Conservation (phyloP, 2,888 invertebrate species). For the Trichacis sp. region DNA sequence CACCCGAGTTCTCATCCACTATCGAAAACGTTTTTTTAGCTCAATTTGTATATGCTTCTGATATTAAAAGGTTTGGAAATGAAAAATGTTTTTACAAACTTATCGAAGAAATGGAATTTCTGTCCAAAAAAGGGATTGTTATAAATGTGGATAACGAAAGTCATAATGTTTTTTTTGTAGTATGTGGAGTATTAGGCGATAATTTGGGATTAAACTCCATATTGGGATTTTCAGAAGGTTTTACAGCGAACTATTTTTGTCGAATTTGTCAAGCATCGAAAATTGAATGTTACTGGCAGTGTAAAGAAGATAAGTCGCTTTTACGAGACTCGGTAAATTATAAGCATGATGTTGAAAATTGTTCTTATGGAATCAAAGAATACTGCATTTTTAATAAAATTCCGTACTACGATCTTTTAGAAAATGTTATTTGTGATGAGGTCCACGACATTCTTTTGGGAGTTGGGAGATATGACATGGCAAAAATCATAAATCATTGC, state of each 20-base stretch:
- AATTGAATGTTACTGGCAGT: too few species aligned
- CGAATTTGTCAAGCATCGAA: too few species aligned
- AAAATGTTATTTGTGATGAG: slow-evolving; percentile 8
- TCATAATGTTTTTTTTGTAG: neutral
- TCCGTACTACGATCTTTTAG: neutral
- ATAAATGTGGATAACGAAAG: neutral
- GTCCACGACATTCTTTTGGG: slow-evolving; percentile 17
- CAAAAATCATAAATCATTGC: neutral
- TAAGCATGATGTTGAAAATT: too few species aligned
- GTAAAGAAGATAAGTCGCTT: too few species aligned
- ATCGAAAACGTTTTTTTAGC: too few species aligned
- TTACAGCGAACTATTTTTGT: too few species aligned
- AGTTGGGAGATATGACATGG: slow-evolving; percentile 12
- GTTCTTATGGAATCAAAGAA: slow-evolving; percentile 8
- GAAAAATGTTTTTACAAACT: slow-evolving; percentile 7
- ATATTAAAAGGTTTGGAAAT: slow-evolving; percentile 12
- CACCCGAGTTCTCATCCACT: too few species aligned
- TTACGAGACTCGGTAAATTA: too few species aligned
- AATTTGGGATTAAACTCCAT: neutral
- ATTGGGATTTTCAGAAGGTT: neutral
- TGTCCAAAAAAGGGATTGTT: neutral
- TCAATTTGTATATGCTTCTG: neutral
- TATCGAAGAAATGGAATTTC: neutral
- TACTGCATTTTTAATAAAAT: slow-evolving; percentile 12
- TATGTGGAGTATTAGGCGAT: neutral